These are phyloP conservation scores for Eupleurogrammus muticus DNA, from an alignment of 2,797 vertebrate species.

Conservation along the genomic window DNA sequence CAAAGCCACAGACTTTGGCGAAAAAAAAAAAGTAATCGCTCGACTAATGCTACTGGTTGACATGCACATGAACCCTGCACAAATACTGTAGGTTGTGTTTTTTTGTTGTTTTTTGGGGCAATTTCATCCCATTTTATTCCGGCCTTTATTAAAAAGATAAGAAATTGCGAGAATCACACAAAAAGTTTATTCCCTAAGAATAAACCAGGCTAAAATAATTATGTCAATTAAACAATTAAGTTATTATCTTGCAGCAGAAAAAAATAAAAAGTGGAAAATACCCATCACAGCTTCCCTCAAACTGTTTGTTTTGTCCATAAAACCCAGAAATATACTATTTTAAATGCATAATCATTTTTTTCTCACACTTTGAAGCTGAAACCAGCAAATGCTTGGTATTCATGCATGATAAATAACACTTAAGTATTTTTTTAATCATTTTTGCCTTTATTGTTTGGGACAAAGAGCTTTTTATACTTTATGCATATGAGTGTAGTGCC, in stretches of 20 bases:
- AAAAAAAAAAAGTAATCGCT: slow-evolving; percentile 45
- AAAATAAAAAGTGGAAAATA: not conserved
- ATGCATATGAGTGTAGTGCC: no score
- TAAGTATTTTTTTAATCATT: not conserved
- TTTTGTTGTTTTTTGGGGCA: no score
- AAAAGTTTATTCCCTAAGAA: slow-evolving; percentile 8
- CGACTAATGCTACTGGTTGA: slow-evolving; percentile 38
- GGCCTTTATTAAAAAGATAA: not conserved
- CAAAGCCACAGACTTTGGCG: slow-evolving; percentile 58
- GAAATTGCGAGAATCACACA: not conserved
- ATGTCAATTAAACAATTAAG: not conserved
- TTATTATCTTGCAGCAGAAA: no score
- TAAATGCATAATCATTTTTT: not conserved
- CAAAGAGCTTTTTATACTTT: not conserved
- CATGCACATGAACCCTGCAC: slow-evolving; percentile 30
- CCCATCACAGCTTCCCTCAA: not conserved
- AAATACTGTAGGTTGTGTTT: slow-evolving; percentile 3
- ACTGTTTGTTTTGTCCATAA: not conserved
- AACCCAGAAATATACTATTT: not conserved
- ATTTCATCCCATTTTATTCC: slow-evolving; percentile 15
- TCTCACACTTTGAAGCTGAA: no score
- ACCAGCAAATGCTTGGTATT: no score
- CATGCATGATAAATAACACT: no score
- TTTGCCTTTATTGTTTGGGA: not conserved
- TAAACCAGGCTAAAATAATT: slow-evolving; percentile 1